Evolutionary conservation across 2,113 vertebrate genomes (phyloP), one percentile per base, ranked within the genome.

Genomic region (Odobenus rosmarus): DNA sequence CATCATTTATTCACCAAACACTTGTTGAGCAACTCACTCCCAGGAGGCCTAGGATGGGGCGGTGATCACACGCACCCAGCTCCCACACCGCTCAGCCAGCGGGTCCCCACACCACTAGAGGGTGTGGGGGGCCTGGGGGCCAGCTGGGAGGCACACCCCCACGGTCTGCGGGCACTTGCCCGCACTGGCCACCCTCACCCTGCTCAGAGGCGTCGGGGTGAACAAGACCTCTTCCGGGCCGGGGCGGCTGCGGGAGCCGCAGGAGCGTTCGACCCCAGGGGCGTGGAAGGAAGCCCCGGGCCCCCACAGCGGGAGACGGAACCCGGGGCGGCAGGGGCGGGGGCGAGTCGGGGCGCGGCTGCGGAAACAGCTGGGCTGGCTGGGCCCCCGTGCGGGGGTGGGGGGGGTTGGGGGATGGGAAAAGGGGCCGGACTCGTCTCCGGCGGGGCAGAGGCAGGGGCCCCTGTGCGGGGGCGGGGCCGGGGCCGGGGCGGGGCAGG

Each of bases 321-420:
- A 88, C 59, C 67, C 49, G 9, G 16, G 95, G 97, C 97, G 93
- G 13, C 2, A 93, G 69, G 97, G 96, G 95, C 71, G 49, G 69
- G 97, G 97, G 95, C 77, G 64, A 90, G 93, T 5, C 23, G 28
- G 82, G 97, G 93, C 93, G 88, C 79, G 93, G 92, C 97, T 97
- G 96, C 74, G 82, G 97, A 97, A 98, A 98, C 97, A 97, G 98
- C 98, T 98, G 97, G 93, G 36, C 91, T 98, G 98, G 98, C 98
- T 82, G 62, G 86, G 97, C 98, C 98, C 98, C 95, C 49, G 97
- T 49, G 95, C 84, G 97, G 96, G 51, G 14, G 51, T 13, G 51
- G 21, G 23, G 59, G 28, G 19, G 24, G 18, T 18, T 26, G 3
- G 12, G 12, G 39, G 26, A 5, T 49, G 74, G 74, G 42, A 16